Percentiles rank a stretch among this genome's conserved stretches.
Conservation (phyloP, 1,140 invertebrate species). For the Muscidifurax raptorellus region DNA sequence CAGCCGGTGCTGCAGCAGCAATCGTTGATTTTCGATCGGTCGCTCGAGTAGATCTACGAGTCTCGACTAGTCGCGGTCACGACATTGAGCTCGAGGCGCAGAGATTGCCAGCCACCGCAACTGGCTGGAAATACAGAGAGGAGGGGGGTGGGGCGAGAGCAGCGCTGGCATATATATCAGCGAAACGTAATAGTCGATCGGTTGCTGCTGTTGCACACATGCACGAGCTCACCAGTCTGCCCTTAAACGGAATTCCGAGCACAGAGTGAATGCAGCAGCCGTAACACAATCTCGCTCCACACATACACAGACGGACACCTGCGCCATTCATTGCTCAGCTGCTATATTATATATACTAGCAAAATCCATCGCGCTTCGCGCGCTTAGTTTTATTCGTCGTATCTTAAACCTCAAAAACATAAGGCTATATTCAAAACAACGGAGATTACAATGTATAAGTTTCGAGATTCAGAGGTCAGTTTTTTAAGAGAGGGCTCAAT, state of each 20-base stretch:
- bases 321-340: slow-evolving; percentile 19
- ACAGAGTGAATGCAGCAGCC: neutral
- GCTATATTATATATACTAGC: neutral
- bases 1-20: neutral
- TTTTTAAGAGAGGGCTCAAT: too few species aligned
- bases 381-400: too few species aligned
- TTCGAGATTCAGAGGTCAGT: too few species aligned
- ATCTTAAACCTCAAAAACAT: too few species aligned
- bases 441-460: too few species aligned
- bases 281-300: neutral
- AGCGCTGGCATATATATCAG: slow-evolving; percentile 2
- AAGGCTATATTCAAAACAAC: too few species aligned
- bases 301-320: slow-evolving; percentile 9
- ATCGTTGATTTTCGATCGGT: slow-evolving; percentile 1
- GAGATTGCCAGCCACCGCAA: neutral
- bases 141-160: neutral
- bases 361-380: too few species aligned
- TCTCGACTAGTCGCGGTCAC: slow-evolving; percentile 10
- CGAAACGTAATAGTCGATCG: slow-evolving; percentile 15
- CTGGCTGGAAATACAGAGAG: neutral
- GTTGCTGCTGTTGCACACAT: neutral
- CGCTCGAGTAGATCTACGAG: neutral
- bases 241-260: slow-evolving; percentile 41
- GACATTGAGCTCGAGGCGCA: slow-evolving; percentile 18
- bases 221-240: slow-evolving; percentile 5